Evolutionary conservation across 2,797 vertebrate genomes (phyloP), one percentile per base, ranked within the genome.

Genomic region (Podargus strigoides): DNA sequence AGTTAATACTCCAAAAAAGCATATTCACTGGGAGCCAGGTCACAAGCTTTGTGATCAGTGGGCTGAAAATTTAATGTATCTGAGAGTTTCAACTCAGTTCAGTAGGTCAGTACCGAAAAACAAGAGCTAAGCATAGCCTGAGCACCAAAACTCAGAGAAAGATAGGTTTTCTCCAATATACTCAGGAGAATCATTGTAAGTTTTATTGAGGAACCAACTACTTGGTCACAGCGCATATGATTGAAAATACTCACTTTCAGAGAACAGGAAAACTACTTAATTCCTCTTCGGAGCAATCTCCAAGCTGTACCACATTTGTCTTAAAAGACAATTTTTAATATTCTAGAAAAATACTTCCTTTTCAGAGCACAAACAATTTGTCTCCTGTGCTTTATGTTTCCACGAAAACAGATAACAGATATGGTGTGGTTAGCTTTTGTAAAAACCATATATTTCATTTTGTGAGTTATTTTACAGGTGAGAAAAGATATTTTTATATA

Each of bases 391-490:
- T 56, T 78, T 20, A 58, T 27, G 15, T 50, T 91, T 89, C 19
- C 42, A 47, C 15, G 63, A 36, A 80, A 91, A 16, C 19, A 86
- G 34, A 32, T 36, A 83, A 36, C 14, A 84, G 62, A 34, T 85
- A 53, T 10, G 0, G 0, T 32, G 4, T 21, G 6, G 39, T 12
- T 68, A 21, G 4, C 34, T 76, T 63, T 37, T 64, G 8, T 24
- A 63, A 49, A 88, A 85, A 44, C 6, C 10, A 23, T 27, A 7
- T 9, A 46, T 15, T 34, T 50, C 69, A 64, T 76, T 89, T 74
- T 83, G 10, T 50, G 14, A 91, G 21, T 67, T 77, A 56, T 69
- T 86, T 85, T 78, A 75, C 20, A 14, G 5, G 3, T n/a, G n/a
- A 53, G 17, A 78, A 92, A 78, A 58, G 0, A 0, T 10, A 49